Conservation (phyloP, 2,113 vertebrate genomes). For the Hipposideros armiger region DNA sequence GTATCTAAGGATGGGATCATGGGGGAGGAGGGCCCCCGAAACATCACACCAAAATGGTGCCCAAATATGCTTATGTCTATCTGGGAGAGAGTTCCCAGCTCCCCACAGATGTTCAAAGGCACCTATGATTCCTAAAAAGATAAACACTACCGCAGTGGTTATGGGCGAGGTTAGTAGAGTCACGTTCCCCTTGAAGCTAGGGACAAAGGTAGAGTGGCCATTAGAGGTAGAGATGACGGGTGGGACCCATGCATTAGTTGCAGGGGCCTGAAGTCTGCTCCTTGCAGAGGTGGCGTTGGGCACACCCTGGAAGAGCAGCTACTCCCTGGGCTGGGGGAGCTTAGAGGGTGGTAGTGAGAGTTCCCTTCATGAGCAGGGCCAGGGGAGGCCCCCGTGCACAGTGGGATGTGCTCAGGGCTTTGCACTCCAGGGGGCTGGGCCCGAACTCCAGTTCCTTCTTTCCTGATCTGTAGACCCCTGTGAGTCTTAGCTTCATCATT, state of each 20-base stretch:
- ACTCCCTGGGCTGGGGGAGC: neutral
- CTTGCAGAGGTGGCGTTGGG: neutral
- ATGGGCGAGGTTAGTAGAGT: neutral
- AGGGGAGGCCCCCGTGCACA: neutral
- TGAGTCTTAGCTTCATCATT: neutral
- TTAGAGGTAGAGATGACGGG: neutral
- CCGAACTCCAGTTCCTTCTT: neutral
- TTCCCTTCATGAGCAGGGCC: neutral
- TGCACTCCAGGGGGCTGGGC: neutral
- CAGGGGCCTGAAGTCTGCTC: neutral
- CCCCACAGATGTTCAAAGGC: neutral
- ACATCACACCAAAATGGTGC: neutral
- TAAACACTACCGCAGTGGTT: neutral
- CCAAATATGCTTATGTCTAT: neutral
- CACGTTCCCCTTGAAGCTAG: neutral
- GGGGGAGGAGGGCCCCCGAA: neutral
- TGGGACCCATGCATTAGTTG: fast-evolving
- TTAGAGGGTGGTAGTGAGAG: neutral
- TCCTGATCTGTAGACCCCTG: neutral
- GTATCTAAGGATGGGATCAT: neutral
- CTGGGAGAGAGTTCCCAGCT: neutral
- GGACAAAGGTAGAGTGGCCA: neutral
- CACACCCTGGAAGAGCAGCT: neutral
- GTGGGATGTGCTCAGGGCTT: neutral
- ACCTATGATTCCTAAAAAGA: neutral